phyloP scores from a whole-genome alignment of 2,797 vertebrate genomes.

The Girardinus metallicus region DNA sequence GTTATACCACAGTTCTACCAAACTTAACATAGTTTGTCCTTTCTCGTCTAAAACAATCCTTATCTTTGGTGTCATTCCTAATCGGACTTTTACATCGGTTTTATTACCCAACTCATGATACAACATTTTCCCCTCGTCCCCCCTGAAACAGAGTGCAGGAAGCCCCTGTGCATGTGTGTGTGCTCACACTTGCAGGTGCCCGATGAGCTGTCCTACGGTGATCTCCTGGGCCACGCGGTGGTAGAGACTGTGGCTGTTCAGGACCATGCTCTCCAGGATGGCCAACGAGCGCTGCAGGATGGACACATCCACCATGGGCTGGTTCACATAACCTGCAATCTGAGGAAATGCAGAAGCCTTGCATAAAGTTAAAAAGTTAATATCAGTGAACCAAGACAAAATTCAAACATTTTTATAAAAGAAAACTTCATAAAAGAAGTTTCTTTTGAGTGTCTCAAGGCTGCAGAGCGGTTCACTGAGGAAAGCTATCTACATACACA shows the following conservation, averaged over 20 bases:
- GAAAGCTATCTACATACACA: slow-evolving; percentile 38
- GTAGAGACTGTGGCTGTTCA: slow-evolving; percentile 98
- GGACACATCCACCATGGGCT: slow-evolving; percentile 96
- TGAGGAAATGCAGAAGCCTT: slow-evolving; percentile 50
- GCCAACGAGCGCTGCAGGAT: slow-evolving; percentile 97
- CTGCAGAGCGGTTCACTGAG: slow-evolving; percentile 25
- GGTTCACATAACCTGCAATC: slow-evolving; percentile 97
- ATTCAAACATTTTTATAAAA: not conserved
- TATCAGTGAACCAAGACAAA: not conserved
- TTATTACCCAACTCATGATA: slow-evolving; percentile 8
- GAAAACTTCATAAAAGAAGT: slow-evolving; percentile 4
- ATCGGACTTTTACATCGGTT: not conserved
- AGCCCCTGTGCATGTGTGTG: slow-evolving; percentile 81
- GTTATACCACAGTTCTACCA: not conserved
- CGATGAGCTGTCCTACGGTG: slow-evolving; percentile 98
- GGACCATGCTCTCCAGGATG: slow-evolving; percentile 98
- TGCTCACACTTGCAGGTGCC: slow-evolving; percentile 99
- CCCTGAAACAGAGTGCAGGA: slow-evolving; percentile 58
- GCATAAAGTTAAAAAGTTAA: not conserved
- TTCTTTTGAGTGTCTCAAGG: slow-evolving; percentile 18
- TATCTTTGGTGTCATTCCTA: not conserved
- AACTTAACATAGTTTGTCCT: not conserved
- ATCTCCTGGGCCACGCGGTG: slow-evolving; percentile 96
- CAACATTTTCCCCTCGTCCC: slow-evolving; percentile 18
- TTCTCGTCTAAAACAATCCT: not conserved